A percentile compares a stretch with the other conserved stretches of the same genome.
Evolutionary conservation across 2,888 invertebrate species (phyloP).

Genomic region (Stenodera caucasica): DNA sequence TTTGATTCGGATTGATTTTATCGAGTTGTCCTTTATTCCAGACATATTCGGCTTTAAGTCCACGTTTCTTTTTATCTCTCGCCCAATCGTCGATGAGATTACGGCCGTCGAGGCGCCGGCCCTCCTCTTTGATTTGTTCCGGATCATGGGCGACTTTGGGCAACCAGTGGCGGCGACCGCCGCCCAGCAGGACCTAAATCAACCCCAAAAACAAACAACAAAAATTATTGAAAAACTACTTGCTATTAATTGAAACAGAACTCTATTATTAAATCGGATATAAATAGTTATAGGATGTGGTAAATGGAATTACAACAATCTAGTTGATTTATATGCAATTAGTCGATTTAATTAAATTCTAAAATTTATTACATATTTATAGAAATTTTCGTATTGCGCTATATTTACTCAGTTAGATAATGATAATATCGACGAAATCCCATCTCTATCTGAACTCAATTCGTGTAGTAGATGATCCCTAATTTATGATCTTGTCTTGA

Average conservation of each 20-base stretch:
- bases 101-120: constrained; percentile 72
- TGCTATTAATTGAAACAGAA: background rate
- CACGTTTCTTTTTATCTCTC: constrained; percentile 69
- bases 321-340: too few species aligned
- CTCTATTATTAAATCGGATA: background rate
- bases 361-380: too few species aligned
- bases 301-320: too few species aligned
- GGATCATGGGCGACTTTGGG: constrained; percentile 72
- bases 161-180: constrained; percentile 75
- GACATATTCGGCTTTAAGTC: constrained; percentile 71
- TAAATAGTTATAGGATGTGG: too few species aligned
- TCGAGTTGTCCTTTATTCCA: constrained; percentile 74
- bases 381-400: too few species aligned
- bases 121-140: constrained; percentile 70
- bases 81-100: constrained; percentile 82
- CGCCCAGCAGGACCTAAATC: constrained; percentile 74
- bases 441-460: too few species aligned
- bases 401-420: too few species aligned
- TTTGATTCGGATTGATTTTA: constrained; percentile 67
- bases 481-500: background rate
- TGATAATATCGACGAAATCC: too few species aligned
- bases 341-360: too few species aligned
- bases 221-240: background rate
- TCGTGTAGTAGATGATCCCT: background rate
- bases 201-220: background rate